Conservation (phyloP, 2,113 vertebrate genomes). For the Smithornis capensis region DNA sequence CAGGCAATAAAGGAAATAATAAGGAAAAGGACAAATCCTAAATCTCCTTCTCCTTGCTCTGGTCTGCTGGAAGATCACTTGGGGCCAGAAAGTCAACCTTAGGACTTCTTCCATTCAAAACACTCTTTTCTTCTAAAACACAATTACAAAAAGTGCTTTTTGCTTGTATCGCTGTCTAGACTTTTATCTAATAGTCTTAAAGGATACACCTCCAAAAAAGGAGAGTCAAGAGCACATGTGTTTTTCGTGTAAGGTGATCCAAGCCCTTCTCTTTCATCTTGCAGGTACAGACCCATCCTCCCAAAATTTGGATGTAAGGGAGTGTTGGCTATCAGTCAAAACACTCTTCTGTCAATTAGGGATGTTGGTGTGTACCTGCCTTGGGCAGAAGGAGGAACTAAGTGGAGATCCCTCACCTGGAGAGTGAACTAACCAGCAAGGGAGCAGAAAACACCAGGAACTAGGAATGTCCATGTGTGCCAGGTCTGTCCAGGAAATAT, state of each 20-base stretch:
- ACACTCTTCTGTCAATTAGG: background rate
- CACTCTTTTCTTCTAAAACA: background rate
- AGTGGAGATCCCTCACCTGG: background rate
- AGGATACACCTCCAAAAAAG: background rate
- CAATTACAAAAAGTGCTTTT: background rate
- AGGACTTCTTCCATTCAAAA: background rate
- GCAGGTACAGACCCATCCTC: background rate
- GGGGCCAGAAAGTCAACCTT: background rate
- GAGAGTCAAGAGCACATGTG: background rate
- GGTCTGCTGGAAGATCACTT: background rate
- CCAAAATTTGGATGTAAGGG: background rate
- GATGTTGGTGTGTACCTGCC: background rate
- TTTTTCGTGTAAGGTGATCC: background rate
- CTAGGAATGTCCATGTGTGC: accelerated
- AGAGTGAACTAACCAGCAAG: background rate
- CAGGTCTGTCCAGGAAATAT: background rate
- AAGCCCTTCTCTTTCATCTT: background rate
- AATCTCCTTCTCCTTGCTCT: background rate
- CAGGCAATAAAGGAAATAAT: background rate
- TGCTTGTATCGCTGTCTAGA: background rate
- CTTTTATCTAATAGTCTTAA: background rate
- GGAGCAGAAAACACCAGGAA: background rate
- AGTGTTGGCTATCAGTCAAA: background rate
- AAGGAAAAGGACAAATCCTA: background rate
- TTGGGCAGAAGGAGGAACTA: background rate